Evolutionary conservation across 2,888 invertebrate genomes (phyloP).

Genomic region (Diogma glabrata): DNA sequence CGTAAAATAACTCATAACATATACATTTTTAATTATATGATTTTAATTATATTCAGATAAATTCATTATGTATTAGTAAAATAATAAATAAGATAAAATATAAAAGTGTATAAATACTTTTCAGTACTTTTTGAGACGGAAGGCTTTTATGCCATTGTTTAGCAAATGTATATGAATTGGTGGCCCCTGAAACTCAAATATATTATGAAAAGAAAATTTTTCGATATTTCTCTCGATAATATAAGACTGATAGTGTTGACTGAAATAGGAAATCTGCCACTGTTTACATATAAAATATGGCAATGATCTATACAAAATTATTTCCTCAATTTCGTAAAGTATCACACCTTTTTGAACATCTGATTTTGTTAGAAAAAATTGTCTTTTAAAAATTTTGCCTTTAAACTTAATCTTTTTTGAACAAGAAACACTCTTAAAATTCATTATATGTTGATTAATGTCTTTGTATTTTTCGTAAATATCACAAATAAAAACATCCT

Average conservation of each 20-base stretch:
- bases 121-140: background rate
- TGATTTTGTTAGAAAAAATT: background rate
- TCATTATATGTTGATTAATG: background rate
- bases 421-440: background rate
- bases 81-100: no score
- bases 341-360: background rate
- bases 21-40: no score
- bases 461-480: background rate
- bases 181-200: background rate
- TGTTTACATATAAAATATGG: background rate
- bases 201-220: background rate
- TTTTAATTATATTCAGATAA: no score
- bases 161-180: background rate
- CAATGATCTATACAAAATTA: background rate
- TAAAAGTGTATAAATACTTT: no score
- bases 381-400: background rate
- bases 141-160: background rate
- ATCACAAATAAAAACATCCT: conserved; percentile 13
- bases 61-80: no score
- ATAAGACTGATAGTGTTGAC: background rate
- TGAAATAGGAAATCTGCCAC: background rate
- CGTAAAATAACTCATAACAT: no score
- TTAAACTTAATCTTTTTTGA: background rate
- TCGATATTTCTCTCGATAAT: background rate
- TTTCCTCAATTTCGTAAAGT: background rate